Evolutionary conservation across 92 coral and sea anemone genomes (phyloP), one percentile per base, ranked within the genome.

Genomic region (Paragorgia papillata): DNA sequence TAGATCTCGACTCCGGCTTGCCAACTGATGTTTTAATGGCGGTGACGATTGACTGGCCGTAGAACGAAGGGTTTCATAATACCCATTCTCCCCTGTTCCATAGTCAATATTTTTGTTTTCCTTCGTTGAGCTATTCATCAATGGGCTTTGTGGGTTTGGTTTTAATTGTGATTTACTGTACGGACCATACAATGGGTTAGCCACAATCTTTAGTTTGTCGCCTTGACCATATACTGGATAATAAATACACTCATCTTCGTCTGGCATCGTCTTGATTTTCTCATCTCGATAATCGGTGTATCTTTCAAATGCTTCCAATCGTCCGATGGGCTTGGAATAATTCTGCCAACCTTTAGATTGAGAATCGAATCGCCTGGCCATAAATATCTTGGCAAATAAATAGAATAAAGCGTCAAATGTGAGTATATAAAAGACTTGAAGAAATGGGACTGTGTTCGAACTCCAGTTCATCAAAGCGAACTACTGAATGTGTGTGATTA

Each of bases 261-360:
- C 64, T 22, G 62, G 48, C 26, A 37, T 49, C 20, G 63, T 71
- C 58, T 53, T 53, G 19, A 31, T 41, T 53, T 27, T 40, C 22
- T 71, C 78, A 14, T 32, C 19, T 29, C 40, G 22, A 50, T 55
- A 58, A 3, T 49, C 63, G 26, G 57, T n/a, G 57, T n/a, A 50
- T 19, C 46, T 20, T 26, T 57, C 63, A 26, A 50, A 20, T 2
- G 78, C 12, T 25, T 71, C 46, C 0, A 71, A 43, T 33, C 64
- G 64, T 32, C 78, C 78, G 28, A 71, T 71, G 12, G 44, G 78
- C 37, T 71, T 53, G 25, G 78, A 34, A n/a, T n/a, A 71, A 12
- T 27, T 71, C 65, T 32, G 64, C 78, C 78, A 71, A 58, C 78
- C 78, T 54, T 54, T 71, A 5, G 78, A 51, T 71, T 53, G 78